Base-by-base conservation (phyloP, 2,797 vertebrate species). In the Smutsia temminckii region DNA sequence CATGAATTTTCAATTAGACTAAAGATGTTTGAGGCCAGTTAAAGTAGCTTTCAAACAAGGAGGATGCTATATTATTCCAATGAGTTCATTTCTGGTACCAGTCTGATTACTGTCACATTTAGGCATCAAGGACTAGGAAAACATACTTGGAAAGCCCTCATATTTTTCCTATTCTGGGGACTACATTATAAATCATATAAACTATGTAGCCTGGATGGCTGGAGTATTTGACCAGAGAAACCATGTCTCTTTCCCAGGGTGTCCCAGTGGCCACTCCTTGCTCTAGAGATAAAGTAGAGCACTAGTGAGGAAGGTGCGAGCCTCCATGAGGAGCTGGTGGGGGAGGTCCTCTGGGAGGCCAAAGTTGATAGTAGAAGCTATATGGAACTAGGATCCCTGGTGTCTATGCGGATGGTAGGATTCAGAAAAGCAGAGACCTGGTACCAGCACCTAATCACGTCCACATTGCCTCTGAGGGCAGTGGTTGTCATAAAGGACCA, bases 331-430 rank as follows among this genome's bases (percentile, higher is more conserved):
- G 18, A 40, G 11, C 29, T 71, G 29, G 53, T 4, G 42, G 32
- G 20, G 27, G 16, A 71, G 34, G 25, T 57, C 37, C 21, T 25
- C 29, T 1, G 0, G 0, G 53, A 20, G 9, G 20, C 37, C 37
- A 57, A 42, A 21, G 21, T 53, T 40, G 16, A n/a, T 5, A 6
- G 8, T 37, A 42, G 34, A 23, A 3, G 5, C 71, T 42, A 12
- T 5, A 27, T n/a, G 18, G 27, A 87, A 21, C 66, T 53, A 57
- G 16, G 34, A 21, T 87, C 34, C 34, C 21, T 40, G 14, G 3
- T 53, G 8, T 71, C 27, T 29, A 14, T 29, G 27, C 5, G 7
- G 10, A 40, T 69, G 42, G 63, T 79, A 71, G 0, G 9, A 40
- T 40, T 79, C 25, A 20, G 42, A 61, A 20, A 71, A 53, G 42